These are phyloP conservation scores for Folsomia candida DNA, from an alignment of 2,888 invertebrate genomes.

Conservation along the genomic window DNA sequence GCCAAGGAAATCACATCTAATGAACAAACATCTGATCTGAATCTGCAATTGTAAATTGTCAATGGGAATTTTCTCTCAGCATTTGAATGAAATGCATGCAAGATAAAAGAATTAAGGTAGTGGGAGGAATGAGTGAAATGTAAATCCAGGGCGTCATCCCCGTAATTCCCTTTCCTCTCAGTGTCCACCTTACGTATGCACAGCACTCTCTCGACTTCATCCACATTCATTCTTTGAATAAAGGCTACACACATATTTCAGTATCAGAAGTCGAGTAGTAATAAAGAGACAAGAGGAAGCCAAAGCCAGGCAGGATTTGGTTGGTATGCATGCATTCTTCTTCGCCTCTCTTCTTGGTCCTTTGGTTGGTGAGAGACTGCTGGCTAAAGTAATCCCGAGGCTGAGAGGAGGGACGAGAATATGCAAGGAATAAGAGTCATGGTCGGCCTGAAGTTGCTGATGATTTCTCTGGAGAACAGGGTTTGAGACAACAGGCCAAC, in stretches of 20 bases:
- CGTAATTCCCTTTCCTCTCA: neutral
- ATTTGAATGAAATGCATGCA: too few relatives aligned
- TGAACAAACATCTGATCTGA: neutral
- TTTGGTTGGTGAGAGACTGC: neutral
- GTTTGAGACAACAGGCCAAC: conserved; percentile 19
- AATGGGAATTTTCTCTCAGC: neutral
- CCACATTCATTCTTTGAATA: too few relatives aligned
- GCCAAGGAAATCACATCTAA: neutral
- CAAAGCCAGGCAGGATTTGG: neutral
- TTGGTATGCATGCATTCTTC: neutral
- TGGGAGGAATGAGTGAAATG: conserved; percentile 5
- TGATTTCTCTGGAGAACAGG: conserved; percentile 39
- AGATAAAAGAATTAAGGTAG: neutral
- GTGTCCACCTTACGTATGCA: neutral
- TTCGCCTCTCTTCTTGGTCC: neutral
- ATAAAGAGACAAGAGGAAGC: neutral
- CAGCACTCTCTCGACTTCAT: neutral
- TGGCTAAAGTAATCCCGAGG: neutral
- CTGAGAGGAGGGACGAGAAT: neutral
- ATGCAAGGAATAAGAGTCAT: conserved; percentile 17
- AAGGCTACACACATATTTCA: neutral
- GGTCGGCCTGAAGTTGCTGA: conserved; percentile 36
- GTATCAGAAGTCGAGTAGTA: neutral
- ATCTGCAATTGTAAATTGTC: neutral
- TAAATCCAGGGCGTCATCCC: neutral